A percentile compares a stretch with the other conserved stretches of the same genome.
These are phyloP conservation scores for Leptoclinus maculatus DNA, from an alignment of 2,797 vertebrate genomes.

Conservation along the genomic window DNA sequence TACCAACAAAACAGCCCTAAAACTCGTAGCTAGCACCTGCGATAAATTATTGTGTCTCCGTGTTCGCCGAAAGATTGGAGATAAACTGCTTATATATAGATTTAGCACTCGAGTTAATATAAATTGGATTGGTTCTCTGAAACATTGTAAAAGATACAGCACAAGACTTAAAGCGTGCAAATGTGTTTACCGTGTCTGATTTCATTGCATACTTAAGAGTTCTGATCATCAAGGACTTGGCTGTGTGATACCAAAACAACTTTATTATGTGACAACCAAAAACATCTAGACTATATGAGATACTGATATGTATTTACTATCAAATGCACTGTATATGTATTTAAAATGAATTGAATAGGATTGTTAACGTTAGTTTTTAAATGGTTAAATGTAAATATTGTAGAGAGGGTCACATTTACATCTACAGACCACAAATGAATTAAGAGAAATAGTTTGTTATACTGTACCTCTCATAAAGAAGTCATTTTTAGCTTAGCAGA, in stretches of 20 bases:
- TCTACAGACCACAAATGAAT: neutral
- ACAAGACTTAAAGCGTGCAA: neutral
- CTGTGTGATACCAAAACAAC: neutral
- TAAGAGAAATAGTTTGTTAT: neutral
- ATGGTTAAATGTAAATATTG: neutral
- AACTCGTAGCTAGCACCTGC: constrained; percentile 24
- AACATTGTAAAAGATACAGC: neutral
- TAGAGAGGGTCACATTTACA: neutral
- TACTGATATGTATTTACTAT: neutral
- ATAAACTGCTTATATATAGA: constrained; percentile 24
- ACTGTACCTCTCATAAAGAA: neutral
- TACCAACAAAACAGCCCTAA: constrained; percentile 46
- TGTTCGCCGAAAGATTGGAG: constrained; percentile 7
- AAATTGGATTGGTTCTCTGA: neutral
- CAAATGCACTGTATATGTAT: neutral
- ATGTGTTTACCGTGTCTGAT: neutral
- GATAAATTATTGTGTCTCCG: constrained; percentile 29
- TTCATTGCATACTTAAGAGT: neutral
- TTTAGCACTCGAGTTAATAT: constrained; percentile 13
- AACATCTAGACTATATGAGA: neutral
- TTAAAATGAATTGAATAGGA: neutral
- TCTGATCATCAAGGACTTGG: neutral
- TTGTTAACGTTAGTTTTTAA: neutral
- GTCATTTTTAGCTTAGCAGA: neutral
- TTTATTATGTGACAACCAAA: neutral